phyloP scores from a whole-genome alignment of 1,140 invertebrate genomes.

The Cyphomyrmex costatus region DNA sequence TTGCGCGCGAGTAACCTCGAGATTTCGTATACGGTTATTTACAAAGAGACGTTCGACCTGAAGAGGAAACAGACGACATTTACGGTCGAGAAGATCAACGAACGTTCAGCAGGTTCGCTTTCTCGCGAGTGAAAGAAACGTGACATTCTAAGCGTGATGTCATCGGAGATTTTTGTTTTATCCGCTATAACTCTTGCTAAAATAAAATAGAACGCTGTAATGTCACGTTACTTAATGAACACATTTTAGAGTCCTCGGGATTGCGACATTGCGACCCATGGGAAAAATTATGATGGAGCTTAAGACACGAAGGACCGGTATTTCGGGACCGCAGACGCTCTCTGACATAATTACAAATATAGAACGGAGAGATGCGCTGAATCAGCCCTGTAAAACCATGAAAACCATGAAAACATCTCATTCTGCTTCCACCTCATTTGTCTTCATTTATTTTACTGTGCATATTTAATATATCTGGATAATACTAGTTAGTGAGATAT shows the following conservation, averaged over 20 bases:
- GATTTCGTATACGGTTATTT: conserved; percentile 72
- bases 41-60: conserved; percentile 66
- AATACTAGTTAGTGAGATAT: background rate
- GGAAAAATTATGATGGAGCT: conserved; percentile 9
- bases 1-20: conserved; percentile 59
- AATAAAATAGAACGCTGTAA: conserved; percentile 20
- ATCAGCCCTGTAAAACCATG: conserved; percentile 67
- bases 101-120: conserved; percentile 75
- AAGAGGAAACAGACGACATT: conserved; percentile 74
- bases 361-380: conserved; percentile 78
- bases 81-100: conserved; percentile 74
- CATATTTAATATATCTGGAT: background rate
- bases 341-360: conserved; percentile 80
- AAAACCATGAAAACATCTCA: conserved; percentile 34
- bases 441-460: conserved; percentile 26
- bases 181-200: background rate
- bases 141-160: background rate
- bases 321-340: conserved; percentile 58
- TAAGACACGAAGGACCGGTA: conserved; percentile 36
- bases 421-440: conserved; percentile 23
- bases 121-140: conserved; percentile 63
- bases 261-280: conserved; percentile 1
- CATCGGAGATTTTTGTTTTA: conserved; percentile 17
- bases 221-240: conserved; percentile 33
- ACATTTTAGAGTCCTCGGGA: background rate